Percentiles rank a stretch among this genome's conserved stretches.
These are phyloP conservation scores for Mus caroli DNA, from an alignment of 2,797 vertebrate genomes.

Conservation along the genomic window DNA sequence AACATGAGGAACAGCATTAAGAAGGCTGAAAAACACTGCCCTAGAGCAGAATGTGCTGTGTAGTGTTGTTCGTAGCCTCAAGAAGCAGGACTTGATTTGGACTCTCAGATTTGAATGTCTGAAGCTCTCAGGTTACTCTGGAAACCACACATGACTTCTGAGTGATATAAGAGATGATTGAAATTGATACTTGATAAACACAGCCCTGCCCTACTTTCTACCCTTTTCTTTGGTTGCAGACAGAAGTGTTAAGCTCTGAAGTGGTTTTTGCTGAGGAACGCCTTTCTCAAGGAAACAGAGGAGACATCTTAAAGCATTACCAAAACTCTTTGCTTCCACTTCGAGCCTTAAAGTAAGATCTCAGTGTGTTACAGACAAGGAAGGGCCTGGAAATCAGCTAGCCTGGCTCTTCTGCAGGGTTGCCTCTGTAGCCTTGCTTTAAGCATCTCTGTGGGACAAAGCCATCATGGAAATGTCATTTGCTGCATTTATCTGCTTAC, in stretches of 20 bases:
- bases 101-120: neutral
- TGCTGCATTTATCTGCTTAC: neutral
- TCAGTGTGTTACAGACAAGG: neutral
- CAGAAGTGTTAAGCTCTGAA: neutral
- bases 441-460: neutral
- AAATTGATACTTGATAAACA: neutral
- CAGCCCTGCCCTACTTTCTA: neutral
- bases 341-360: neutral
- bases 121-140: neutral
- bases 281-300: neutral
- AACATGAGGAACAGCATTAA: neutral
- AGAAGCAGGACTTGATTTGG: neutral
- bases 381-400: neutral
- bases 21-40: neutral
- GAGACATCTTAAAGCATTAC: neutral
- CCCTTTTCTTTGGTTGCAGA: neutral
- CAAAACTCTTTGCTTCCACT: neutral
- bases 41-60: neutral
- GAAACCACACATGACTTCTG: neutral
- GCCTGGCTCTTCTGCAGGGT: neutral
- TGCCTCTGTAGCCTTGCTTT: neutral
- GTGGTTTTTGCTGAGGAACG: neutral
- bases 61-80: neutral
- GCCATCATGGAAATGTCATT: neutral
- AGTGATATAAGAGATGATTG: neutral